Evolutionary conservation across 2,888 invertebrate species (phyloP), one percentile per base, ranked within the genome.

Genomic region (Penaeus monodon): DNA sequence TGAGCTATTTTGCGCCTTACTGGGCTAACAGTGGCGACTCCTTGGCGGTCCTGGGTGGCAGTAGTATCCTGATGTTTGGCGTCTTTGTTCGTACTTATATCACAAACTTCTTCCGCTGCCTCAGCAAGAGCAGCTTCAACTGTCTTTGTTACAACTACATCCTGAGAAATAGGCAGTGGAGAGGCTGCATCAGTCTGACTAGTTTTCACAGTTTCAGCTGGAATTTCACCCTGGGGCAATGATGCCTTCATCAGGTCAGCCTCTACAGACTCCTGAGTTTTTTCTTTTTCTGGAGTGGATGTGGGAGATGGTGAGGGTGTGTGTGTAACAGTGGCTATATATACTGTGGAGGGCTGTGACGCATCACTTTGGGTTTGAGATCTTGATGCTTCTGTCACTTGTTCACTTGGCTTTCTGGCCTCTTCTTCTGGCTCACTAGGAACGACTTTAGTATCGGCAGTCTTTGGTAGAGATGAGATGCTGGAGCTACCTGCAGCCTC

Each of bases 241-340:
- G 79, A 81, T 57, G 86, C 86, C 77, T 86, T 82, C 17, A 82
- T 82, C 14, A 86, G 38, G 49, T 81, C 86, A 57, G 86, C 86
- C 63, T 82, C 86, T 20, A 86, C 86, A 10, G 66, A 76, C 65
- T 86, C 77, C 63, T 77, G 81, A n/a, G 73, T 29, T 49, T 73
- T 64, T 44, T 85, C 66, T 14, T 63, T 73, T 33, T 79, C 76
- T 64, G 84, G 76, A 12, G 84, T 77, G 24, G 78, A 76, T n/a
- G 74, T n/a, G 44, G 84, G 68, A 24, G 78, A 76, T 27, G 33
- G 66, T 77, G 84, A 49, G 27, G 77, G 81, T 57, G 81, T n/a
- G 57, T 57, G 68, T 33, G 81, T 68, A 70, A 81, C 24, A 57
- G 82, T 73, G 63, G 73, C n/a, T 44, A 73, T 33, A 27, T 49